A percentile compares a stretch with the other conserved stretches of the same genome.
Conservation (phyloP, 2,113 vertebrate species). For the Indicator indicator region DNA sequence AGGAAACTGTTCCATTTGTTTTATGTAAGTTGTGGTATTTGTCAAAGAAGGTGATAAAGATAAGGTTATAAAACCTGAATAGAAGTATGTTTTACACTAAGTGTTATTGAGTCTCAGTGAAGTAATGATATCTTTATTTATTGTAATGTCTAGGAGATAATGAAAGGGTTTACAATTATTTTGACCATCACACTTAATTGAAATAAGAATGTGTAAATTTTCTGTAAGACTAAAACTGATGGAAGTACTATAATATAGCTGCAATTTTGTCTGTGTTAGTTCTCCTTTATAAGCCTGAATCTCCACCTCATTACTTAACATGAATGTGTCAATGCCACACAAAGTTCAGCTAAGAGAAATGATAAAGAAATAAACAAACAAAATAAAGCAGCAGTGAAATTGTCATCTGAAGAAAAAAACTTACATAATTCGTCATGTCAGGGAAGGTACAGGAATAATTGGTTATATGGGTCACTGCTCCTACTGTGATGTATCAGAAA, state of each 20-base stretch:
- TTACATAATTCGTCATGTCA: slow-evolving; percentile 46
- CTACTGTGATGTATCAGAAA: slow-evolving; percentile 55
- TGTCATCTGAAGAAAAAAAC: slow-evolving; percentile 50
- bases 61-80: slow-evolving; percentile 5
- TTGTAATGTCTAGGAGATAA: slow-evolving; percentile 24
- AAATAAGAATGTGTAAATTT: slow-evolving; percentile 50
- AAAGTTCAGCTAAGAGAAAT: slow-evolving; percentile 53
- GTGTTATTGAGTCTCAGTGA: slow-evolving; percentile 26
- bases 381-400: slow-evolving; percentile 46
- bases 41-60: slow-evolving; percentile 12
- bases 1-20: not conserved
- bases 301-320: slow-evolving; percentile 67
- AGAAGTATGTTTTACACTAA: not conserved
- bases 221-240: slow-evolving; percentile 56
- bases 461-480: slow-evolving; percentile 59
- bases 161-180: slow-evolving; percentile 47
- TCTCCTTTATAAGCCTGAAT: slow-evolving; percentile 63
- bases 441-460: slow-evolving; percentile 61
- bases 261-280: slow-evolving; percentile 57
- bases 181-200: slow-evolving; percentile 68
- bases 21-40: not conserved
- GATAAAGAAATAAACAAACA: slow-evolving; percentile 57
- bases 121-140: slow-evolving; percentile 45
- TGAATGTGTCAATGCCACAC: slow-evolving; percentile 67
- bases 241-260: slow-evolving; percentile 37